Percentiles rank a stretch among this genome's conserved stretches.
Evolutionary conservation across 2,888 invertebrate species (phyloP).

Genomic region (Trissolcus japonicus): DNA sequence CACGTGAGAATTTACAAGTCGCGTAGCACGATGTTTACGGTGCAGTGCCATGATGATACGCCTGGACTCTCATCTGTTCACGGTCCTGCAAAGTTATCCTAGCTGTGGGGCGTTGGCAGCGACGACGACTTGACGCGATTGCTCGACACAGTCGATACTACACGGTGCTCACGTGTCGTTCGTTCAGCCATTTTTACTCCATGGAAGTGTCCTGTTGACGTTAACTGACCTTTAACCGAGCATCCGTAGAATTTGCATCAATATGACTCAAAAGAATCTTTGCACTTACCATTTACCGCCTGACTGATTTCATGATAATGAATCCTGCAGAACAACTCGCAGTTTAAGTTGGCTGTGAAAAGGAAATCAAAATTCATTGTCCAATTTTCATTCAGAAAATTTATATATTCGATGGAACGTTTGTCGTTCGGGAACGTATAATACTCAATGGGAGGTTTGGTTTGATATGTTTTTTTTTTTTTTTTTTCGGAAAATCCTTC

Average conservation of each 20-base stretch:
- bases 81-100: conserved; percentile 51
- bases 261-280: conserved; percentile 27
- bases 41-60: conserved; percentile 65
- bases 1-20: conserved; percentile 72
- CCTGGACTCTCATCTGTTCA: conserved; percentile 50
- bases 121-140: conserved; percentile 54
- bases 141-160: conserved; percentile 55
- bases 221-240: conserved; percentile 49
- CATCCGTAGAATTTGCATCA: conserved; percentile 23
- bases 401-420: too few species aligned
- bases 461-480: background rate
- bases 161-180: conserved; percentile 44
- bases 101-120: conserved; percentile 58
- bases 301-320: too few species aligned
- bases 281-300: background rate
- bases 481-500: background rate
- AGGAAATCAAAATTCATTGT: too few species aligned
- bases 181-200: conserved; percentile 57
- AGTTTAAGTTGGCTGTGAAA: too few species aligned
- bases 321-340: too few species aligned
- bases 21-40: conserved; percentile 72
- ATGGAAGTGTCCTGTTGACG: conserved; percentile 23
- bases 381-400: too few species aligned
- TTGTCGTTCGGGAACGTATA: background rate
- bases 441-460: too few species aligned